Evolutionary conservation across 2,888 invertebrate genomes (phyloP), one percentile per base, ranked within the genome.

Genomic region (Uloborus plumipes): DNA sequence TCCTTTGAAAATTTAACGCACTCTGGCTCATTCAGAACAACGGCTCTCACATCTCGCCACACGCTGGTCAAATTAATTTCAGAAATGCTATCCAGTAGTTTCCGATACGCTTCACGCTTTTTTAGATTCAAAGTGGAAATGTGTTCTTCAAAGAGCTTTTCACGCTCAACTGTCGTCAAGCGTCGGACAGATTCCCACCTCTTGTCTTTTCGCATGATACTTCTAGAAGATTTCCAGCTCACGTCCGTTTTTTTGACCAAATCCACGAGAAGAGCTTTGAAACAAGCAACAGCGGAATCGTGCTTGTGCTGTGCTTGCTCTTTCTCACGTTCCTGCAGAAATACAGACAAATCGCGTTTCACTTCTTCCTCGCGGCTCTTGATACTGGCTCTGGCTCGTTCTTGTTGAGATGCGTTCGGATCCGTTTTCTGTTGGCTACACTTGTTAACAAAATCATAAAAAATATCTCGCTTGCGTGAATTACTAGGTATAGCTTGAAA

Each of bases 1-100:
- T 92, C 93, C 59, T 93, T 93, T 4, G 94, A 93, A 89, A 95
- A 95, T 88, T 96, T 96, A 49, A 93, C 90, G 88, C 94, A 96
- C 86, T 95, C 91, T 1, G 96, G 94, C 90, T 97, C 97, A 62
- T 95, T 95, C 87, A 94, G 94, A 58, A 99, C 92, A 84, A 92
- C 89, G 87, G 94, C 94, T 86, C 94, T 93, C 2, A 80, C 39
- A 2, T 80, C 73, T 16, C 20, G 59, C 79, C 79, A 80, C 0
- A 39, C 18, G 11, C 66, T 66, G 26, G 22, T 69, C n/a, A 80
- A 55, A 62, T 20, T 49, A 11, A 80, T 67, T 18, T 73, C 62
- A 9, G 53, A 20, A 1, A 73, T 51, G 61, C 62, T 67, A 15
- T 67, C 47, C 31, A 80, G 26, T 11, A 73, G 11, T 13, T 61